phyloP scores from a whole-genome alignment of 1,140 invertebrate genomes.

The Eupristina koningsbergeri region DNA sequence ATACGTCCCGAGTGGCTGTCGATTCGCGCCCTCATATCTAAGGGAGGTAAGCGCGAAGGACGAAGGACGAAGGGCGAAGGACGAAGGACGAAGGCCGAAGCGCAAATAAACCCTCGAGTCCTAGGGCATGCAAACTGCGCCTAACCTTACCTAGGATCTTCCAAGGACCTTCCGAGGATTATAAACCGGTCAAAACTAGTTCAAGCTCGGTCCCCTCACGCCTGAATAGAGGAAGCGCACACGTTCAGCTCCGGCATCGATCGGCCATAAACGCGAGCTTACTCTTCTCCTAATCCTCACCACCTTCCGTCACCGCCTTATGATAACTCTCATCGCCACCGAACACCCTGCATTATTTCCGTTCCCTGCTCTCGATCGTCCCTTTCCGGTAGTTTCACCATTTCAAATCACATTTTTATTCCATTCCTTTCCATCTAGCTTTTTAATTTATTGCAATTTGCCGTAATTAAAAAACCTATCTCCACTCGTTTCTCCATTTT shows the following conservation, averaged over 20 bases:
- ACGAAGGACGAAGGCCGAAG: too few relatives aligned
- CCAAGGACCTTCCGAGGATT: too few relatives aligned
- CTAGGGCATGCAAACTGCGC: slow-evolving; percentile 46
- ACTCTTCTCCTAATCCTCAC: too few relatives aligned
- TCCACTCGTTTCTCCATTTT: neutral
- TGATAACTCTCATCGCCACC: neutral
- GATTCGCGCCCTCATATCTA: too few relatives aligned
- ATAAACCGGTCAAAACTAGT: slow-evolving; percentile 71
- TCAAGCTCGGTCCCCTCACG: slow-evolving; percentile 45
- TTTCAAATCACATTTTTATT: neutral
- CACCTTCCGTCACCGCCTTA: neutral
- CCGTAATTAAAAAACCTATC: too few relatives aligned
- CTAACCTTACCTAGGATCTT: slow-evolving; percentile 55
- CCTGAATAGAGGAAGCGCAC: slow-evolving; percentile 4
- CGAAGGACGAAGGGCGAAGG: too few relatives aligned
- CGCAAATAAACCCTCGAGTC: too few relatives aligned
- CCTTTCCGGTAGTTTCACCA: neutral
- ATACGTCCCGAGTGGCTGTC: too few relatives aligned
- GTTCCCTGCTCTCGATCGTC: neutral
- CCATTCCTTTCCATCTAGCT: neutral
- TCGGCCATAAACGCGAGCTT: neutral
- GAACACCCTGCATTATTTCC: neutral
- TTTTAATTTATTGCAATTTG: too few relatives aligned
- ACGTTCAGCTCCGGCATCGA: neutral
- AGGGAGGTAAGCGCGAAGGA: too few relatives aligned